Percentiles rank a stretch among this genome's conserved stretches.
Evolutionary conservation across 2,797 vertebrate species (phyloP).

Genomic region (Muscicapa striata): DNA sequence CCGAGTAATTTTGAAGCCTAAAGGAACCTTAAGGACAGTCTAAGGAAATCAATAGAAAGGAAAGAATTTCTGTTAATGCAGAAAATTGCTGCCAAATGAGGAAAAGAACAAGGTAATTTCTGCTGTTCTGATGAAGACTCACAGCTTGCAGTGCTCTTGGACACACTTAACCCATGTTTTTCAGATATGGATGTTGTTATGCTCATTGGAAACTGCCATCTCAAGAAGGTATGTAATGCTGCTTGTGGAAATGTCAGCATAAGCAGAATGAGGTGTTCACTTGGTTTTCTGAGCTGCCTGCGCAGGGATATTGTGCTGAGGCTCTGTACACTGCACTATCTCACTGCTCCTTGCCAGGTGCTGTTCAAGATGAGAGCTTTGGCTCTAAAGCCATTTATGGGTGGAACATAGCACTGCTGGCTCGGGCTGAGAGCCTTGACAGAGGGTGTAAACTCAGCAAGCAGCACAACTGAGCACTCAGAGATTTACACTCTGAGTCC

Average conservation of each 20-base stretch:
- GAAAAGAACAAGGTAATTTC: slow-evolving; percentile 46
- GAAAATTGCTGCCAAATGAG: slow-evolving; percentile 7
- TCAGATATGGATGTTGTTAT: not conserved
- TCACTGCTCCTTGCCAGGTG: slow-evolving; percentile 31
- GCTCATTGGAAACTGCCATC: slow-evolving; percentile 7
- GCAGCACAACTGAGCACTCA: not conserved
- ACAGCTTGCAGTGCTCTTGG: not conserved
- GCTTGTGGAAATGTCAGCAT: not conserved
- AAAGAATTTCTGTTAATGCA: slow-evolving; percentile 3
- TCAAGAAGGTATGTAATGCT: not conserved
- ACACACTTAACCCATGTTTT: not conserved
- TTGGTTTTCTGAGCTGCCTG: not conserved
- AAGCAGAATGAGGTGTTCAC: slow-evolving; percentile 8
- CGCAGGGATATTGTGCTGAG: not conserved
- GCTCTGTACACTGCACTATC: slow-evolving; percentile 2
- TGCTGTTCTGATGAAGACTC: slow-evolving; percentile 20
- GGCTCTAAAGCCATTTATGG: slow-evolving; percentile 5
- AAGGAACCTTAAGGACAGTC: slow-evolving; percentile 50
- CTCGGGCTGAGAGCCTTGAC: not conserved
- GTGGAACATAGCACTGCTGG: slow-evolving; percentile 27
- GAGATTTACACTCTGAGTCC: not conserved
- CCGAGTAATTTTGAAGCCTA: slow-evolving; percentile 39
- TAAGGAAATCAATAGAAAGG: slow-evolving; percentile 30
- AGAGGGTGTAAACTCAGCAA: not conserved
- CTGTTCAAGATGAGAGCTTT: slow-evolving; percentile 12